Evolutionary conservation across 2,797 vertebrate genomes (phyloP).

Genomic region (Pterois miles): DNA sequence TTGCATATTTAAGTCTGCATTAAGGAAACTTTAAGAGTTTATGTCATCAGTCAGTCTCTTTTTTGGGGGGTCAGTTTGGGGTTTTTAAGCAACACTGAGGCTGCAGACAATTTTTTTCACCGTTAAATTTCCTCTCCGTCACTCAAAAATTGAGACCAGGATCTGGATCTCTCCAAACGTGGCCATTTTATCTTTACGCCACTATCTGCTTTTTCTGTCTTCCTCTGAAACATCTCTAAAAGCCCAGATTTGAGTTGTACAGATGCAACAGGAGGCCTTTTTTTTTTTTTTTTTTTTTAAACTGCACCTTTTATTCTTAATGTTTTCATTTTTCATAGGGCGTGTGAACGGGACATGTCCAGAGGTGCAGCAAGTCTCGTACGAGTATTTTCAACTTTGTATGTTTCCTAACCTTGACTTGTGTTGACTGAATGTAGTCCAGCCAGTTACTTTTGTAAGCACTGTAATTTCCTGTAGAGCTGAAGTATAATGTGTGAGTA

Average conservation of each 20-base stretch:
- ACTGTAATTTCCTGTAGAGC: conserved; percentile 76
- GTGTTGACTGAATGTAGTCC: conserved; percentile 75
- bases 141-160: neutral
- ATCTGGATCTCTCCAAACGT: neutral
- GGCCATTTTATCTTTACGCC: neutral
- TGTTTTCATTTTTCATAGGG: neutral
- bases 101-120: neutral
- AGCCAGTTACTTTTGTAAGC: conserved; percentile 67
- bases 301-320: conserved; percentile 21
- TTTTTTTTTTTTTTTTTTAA: too few species aligned
- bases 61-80: neutral
- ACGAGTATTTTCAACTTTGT: conserved; percentile 27
- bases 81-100: neutral
- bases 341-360: conserved; percentile 11
- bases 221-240: neutral
- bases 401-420: conserved; percentile 60
- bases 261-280: neutral
- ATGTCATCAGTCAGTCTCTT: neutral
- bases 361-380: conserved; percentile 15
- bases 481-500: conserved; percentile 59
- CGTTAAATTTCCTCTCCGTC: neutral
- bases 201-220: neutral
- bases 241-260: conserved; percentile 3
- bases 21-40: neutral
- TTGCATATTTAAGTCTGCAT: too few species aligned